A percentile compares a stretch with the other conserved stretches of the same genome.
Conservation (phyloP, 2,888 invertebrate genomes). For the Heptascelio sp. region DNA sequence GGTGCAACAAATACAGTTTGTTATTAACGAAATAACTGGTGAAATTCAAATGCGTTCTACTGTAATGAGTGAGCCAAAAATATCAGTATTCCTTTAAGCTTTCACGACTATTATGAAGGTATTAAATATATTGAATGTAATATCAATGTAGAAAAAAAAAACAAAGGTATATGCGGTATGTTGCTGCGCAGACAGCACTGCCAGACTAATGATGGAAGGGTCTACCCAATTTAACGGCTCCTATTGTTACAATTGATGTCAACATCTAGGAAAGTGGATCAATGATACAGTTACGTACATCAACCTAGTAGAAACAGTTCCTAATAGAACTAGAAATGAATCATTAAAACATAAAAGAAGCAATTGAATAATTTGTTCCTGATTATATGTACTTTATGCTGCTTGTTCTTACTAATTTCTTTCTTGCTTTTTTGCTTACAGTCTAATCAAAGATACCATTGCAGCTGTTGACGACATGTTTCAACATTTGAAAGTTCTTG, state of each 20-base stretch:
- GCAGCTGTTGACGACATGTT: conserved; percentile 17
- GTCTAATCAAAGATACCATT: not conserved
- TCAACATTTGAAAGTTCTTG: conserved; percentile 8
- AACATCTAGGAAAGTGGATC: conserved; percentile 17
- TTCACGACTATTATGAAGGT: conserved; percentile 42
- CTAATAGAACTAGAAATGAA: conserved; percentile 7
- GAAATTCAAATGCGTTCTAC: not conserved
- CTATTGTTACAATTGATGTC: not conserved
- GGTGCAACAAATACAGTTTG: conserved; percentile 23
- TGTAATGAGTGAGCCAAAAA: conserved; percentile 36
- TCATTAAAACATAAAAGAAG: not conserved
- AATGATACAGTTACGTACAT: not conserved
- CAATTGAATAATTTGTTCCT: conserved; percentile 40
- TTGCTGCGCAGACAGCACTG: conserved; percentile 39
- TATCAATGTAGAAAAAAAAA: conserved; percentile 15
- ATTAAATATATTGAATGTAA: conserved; percentile 18
- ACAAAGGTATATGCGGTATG: not conserved
- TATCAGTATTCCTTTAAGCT: conserved; percentile 21
- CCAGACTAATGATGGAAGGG: conserved; percentile 16
- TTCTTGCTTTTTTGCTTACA: conserved; percentile 7
- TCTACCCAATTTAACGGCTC: not conserved
- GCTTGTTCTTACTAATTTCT: conserved; percentile 37
- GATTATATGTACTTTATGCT: conserved; percentile 52
- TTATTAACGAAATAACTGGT: conserved; percentile 17
- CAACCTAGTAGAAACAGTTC: not conserved